A percentile compares a stretch with the other conserved stretches of the same genome.
These are phyloP conservation scores for Cheilosia grossa DNA, from an alignment of 2,888 invertebrate genomes.

Conservation along the genomic window DNA sequence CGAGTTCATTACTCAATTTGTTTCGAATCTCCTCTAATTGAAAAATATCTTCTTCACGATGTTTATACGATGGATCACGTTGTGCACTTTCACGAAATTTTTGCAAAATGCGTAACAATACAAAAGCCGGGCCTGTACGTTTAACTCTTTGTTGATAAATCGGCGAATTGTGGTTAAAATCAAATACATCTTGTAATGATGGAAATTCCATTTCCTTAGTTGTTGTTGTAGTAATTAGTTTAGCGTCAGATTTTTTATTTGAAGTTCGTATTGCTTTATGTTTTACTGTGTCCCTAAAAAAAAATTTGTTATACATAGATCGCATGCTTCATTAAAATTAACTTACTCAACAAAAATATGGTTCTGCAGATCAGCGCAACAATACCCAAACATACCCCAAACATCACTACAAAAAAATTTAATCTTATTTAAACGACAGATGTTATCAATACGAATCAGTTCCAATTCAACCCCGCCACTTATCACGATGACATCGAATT, in stretches of 20 bases:
- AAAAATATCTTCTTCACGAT: conserved; percentile 86
- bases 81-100: conserved; percentile 89
- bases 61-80: conserved; percentile 88
- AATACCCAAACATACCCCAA: conserved; percentile 96
- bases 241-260: conserved; percentile 84
- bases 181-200: conserved; percentile 87
- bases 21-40: conserved; percentile 86
- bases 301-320: neutral
- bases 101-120: conserved; percentile 87
- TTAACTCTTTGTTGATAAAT: conserved; percentile 86
- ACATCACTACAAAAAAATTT: conserved; percentile 96
- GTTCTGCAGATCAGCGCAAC: conserved; percentile 93
- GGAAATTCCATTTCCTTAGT: conserved; percentile 87
- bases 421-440: conserved; percentile 89
- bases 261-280: conserved; percentile 83
- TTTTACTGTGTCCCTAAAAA: conserved; percentile 84
- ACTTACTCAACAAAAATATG: conserved; percentile 92
- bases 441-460: conserved; percentile 89
- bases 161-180: conserved; percentile 86
- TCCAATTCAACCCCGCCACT: conserved; percentile 89
- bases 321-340: neutral
- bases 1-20: conserved; percentile 85
- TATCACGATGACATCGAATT: conserved; percentile 93
- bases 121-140: conserved; percentile 89
- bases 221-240: conserved; percentile 86